phyloP scores from a whole-genome alignment of 2,888 invertebrate species.

The Parnassius glacialis region DNA sequence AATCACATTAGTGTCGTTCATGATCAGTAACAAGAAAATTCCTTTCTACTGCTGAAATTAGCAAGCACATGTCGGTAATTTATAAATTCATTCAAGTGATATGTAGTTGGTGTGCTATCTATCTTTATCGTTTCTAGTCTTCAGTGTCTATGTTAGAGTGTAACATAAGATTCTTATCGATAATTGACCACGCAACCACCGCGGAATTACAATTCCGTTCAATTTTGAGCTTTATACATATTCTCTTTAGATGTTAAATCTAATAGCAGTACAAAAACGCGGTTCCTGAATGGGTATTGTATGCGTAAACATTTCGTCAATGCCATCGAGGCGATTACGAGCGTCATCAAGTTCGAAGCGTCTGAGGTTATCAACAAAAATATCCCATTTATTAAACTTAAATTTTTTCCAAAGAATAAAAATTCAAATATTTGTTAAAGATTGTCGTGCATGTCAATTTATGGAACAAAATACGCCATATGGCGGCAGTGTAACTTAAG shows the following conservation, averaged over 20 bases:
- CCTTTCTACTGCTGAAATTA: constrained; percentile 32
- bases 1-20: neutral
- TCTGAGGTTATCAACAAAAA: constrained; percentile 41
- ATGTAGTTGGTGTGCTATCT: constrained; percentile 35
- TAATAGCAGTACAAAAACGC: constrained; percentile 31
- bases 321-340: constrained; percentile 66
- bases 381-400: constrained; percentile 4
- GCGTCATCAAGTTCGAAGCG: constrained; percentile 58
- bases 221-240: constrained; percentile 51
- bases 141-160: constrained; percentile 48
- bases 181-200: constrained; percentile 65
- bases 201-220: constrained; percentile 31
- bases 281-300: constrained; percentile 64
- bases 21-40: constrained; percentile 7
- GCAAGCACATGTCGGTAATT: constrained; percentile 44
- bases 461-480: constrained; percentile 19
- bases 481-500: constrained; percentile 18
- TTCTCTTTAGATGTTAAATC: constrained; percentile 43
- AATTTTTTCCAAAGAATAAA: neutral
- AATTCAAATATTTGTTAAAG: too few relatives aligned
- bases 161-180: constrained; percentile 57
- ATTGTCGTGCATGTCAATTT: constrained; percentile 1
- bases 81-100: constrained; percentile 60
- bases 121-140: constrained; percentile 48
- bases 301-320: constrained; percentile 72